These are phyloP conservation scores for Eleginops maclovinus DNA, from an alignment of 2,113 vertebrate genomes.

Conservation along the genomic window DNA sequence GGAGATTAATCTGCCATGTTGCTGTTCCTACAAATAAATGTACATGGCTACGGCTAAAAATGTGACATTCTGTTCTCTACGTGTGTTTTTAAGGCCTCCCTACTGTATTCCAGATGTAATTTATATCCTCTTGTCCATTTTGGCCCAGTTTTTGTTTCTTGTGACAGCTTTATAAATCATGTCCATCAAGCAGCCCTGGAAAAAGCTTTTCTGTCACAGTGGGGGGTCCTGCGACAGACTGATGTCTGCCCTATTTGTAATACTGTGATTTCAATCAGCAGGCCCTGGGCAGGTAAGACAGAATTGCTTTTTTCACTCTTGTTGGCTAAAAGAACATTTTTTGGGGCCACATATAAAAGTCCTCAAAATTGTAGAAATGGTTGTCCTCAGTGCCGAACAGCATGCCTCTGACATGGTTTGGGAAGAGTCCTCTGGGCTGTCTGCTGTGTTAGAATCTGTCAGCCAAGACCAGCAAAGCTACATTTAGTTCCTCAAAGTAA, in stretches of 20 bases:
- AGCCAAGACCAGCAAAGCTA: background rate
- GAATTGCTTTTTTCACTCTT: constrained; percentile 44
- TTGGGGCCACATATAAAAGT: constrained; percentile 35
- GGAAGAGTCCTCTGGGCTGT: background rate
- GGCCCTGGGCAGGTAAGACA: constrained; percentile 34
- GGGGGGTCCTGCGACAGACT: constrained; percentile 48
- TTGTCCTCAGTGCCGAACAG: background rate
- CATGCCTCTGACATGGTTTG: background rate
- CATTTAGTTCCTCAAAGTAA: background rate
- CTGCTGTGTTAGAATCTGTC: background rate
- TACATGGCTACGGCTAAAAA: background rate
- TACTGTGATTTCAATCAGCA: constrained; percentile 50
- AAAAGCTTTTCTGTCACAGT: constrained; percentile 59
- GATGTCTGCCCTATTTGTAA: constrained; percentile 42
- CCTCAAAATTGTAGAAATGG: constrained; percentile 4
- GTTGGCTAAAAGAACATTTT: constrained; percentile 29
- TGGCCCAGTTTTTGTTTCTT: constrained; percentile 39
- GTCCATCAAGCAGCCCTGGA: constrained; percentile 50
- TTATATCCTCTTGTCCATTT: constrained; percentile 33
- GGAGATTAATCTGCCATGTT: constrained; percentile 21
- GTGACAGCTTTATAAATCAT: constrained; percentile 60
- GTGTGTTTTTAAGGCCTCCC: background rate
- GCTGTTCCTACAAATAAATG: background rate
- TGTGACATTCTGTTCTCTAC: background rate
- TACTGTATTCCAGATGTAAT: constrained; percentile 11